A percentile compares a stretch with the other conserved stretches of the same genome.
Conservation (phyloP, 2,888 invertebrate genomes). For the Antheraea yamamai region DNA sequence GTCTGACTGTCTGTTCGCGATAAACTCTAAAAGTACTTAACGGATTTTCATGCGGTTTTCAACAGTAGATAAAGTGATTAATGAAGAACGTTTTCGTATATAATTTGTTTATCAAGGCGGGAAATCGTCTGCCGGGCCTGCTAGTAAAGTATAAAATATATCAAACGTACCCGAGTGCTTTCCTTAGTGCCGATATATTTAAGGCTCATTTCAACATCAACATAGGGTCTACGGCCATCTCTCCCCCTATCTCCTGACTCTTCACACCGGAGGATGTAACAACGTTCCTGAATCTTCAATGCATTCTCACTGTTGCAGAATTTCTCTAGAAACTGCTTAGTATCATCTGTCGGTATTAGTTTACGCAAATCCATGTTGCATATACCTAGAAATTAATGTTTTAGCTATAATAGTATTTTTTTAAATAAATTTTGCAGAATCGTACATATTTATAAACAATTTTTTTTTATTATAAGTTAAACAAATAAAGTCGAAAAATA, state of each 20-base stretch:
- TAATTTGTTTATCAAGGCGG: no score
- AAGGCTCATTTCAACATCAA: constrained; percentile 77
- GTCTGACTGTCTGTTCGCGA: no score
- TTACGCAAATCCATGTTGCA: constrained; percentile 79
- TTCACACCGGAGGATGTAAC: constrained; percentile 61
- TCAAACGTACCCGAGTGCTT: constrained; percentile 40
- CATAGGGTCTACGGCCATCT: constrained; percentile 56
- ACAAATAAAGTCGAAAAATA: no score
- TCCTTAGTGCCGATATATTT: constrained; percentile 58
- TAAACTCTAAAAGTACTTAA: no score
- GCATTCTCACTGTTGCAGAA: constrained; percentile 60
- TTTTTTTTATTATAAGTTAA: no score
- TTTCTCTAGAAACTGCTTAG: constrained; percentile 57
- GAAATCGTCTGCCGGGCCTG: no score
- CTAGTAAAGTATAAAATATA: background rate
- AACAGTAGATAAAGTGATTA: no score
- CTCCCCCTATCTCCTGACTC: constrained; percentile 27
- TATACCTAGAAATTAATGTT: constrained; percentile 52
- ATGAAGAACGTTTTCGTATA: no score
- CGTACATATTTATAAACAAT: no score
- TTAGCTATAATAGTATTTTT: no score
- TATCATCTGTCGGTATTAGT: constrained; percentile 68
- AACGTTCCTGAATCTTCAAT: constrained; percentile 71
- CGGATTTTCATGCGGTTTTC: no score
- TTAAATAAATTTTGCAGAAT: no score